These are phyloP conservation scores for Siphonodentalium dalli DNA, from an alignment of 2,888 invertebrate species.

Conservation along the genomic window DNA sequence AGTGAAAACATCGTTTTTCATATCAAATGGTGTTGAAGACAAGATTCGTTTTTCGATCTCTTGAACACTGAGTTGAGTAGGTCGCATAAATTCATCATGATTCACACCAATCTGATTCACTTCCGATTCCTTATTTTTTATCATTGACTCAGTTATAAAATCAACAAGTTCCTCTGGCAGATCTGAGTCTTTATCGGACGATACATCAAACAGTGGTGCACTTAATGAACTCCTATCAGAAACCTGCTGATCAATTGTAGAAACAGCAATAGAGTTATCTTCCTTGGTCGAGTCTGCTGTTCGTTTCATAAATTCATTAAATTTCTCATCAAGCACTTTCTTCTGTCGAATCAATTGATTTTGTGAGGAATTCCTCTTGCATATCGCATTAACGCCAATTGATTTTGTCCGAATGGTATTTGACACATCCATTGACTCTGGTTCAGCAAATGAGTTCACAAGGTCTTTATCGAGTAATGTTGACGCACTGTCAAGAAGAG, in stretches of 20 bases:
- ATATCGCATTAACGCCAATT: slow-evolving; percentile 37
- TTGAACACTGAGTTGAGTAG: too few relatives aligned
- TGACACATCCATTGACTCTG: neutral
- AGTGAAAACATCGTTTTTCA: too few relatives aligned
- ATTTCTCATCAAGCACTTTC: slow-evolving; percentile 35
- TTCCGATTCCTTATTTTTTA: too few relatives aligned
- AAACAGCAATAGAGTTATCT: too few relatives aligned
- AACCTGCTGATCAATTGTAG: too few relatives aligned
- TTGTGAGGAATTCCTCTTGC: slow-evolving; percentile 35
- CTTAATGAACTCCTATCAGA: too few relatives aligned
- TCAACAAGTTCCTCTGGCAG: slow-evolving; percentile 52
- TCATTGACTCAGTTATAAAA: slow-evolving; percentile 43
- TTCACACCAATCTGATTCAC: too few relatives aligned
- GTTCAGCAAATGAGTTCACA: too few relatives aligned
- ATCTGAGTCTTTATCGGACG: slow-evolving; percentile 30
- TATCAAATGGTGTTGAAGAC: too few relatives aligned
- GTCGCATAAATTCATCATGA: too few relatives aligned
- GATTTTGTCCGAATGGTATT: slow-evolving; percentile 34
- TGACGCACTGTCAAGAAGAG: slow-evolving; percentile 41
- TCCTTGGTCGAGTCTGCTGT: slow-evolving; percentile 8
- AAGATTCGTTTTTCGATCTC: too few relatives aligned
- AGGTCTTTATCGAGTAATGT: slow-evolving; percentile 21
- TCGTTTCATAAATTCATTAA: slow-evolving; percentile 34
- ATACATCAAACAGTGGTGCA: too few relatives aligned
- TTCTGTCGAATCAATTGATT: slow-evolving; percentile 40